These are phyloP conservation scores for Pseudorectes ferrugineus DNA, from an alignment of 2,113 vertebrate species.

Conservation along the genomic window DNA sequence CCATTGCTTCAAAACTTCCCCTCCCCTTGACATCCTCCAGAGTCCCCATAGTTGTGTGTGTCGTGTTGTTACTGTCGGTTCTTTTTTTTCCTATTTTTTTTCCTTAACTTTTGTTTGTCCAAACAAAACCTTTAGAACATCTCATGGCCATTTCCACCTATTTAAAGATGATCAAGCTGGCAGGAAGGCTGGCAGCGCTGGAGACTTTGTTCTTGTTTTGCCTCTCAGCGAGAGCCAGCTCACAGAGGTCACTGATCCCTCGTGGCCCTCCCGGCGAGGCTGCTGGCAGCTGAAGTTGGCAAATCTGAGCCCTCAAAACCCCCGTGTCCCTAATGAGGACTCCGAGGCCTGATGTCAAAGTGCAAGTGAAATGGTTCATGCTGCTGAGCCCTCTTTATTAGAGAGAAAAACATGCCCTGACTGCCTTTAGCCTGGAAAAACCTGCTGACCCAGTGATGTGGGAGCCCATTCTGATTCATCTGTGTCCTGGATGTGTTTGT, in stretches of 20 bases:
- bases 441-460: slow-evolving; percentile 2
- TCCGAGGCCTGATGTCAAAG: neutral
- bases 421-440: slow-evolving; percentile 32
- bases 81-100: neutral
- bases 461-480: neutral
- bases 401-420: slow-evolving; percentile 9
- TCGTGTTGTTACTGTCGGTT: slow-evolving; percentile 16
- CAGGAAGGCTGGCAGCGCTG: slow-evolving; percentile 33
- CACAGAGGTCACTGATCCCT: slow-evolving; percentile 21
- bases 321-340: neutral
- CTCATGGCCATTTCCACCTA: slow-evolving; percentile 63
- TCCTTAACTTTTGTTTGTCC: slow-evolving; percentile 52
- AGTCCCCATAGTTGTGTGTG: slow-evolving; percentile 34
- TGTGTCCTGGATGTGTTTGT: neutral
- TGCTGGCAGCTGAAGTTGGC: neutral
- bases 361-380: slow-evolving; percentile 2
- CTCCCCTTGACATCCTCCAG: neutral
- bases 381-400: neutral
- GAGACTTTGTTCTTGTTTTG: slow-evolving; percentile 64
- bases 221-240: slow-evolving; percentile 39
- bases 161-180: slow-evolving; percentile 60
- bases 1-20: neutral
- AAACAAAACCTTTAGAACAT: slow-evolving; percentile 57
- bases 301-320: neutral
- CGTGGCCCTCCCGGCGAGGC: neutral